These are phyloP conservation scores for Holotrichia oblita DNA, from an alignment of 1,140 invertebrate species.

Conservation along the genomic window DNA sequence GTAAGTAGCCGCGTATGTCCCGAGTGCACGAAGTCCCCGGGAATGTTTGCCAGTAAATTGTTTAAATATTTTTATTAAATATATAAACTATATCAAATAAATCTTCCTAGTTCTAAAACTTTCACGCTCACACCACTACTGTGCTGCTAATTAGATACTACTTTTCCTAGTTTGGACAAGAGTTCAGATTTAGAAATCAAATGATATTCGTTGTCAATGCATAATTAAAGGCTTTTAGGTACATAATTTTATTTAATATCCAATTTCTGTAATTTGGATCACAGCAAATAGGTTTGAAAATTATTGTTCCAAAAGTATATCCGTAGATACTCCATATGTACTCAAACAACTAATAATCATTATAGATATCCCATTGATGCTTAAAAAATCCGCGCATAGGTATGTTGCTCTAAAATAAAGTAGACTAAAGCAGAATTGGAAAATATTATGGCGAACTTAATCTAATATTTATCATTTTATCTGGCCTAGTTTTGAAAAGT, in stretches of 20 bases:
- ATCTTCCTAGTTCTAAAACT: constrained; percentile 54
- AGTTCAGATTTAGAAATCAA: neutral
- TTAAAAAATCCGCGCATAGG: too few species aligned
- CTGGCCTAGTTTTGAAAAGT: too few species aligned
- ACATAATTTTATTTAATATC: constrained; percentile 1
- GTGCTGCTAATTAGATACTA: constrained; percentile 46
- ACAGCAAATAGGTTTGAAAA: too few species aligned
- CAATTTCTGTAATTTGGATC: neutral
- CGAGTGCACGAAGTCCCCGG: constrained; percentile 51
- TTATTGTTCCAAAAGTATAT: too few species aligned
- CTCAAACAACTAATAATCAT: too few species aligned
- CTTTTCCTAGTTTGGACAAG: constrained; percentile 6
- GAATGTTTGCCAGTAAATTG: constrained; percentile 58
- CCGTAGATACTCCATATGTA: too few species aligned
- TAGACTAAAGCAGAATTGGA: too few species aligned
- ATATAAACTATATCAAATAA: constrained; percentile 60
- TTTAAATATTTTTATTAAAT: constrained; percentile 43
- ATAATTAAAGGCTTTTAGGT: constrained; percentile 10
- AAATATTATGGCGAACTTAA: too few species aligned
- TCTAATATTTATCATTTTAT: too few species aligned
- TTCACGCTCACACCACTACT: constrained; percentile 50
- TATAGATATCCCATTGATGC: too few species aligned
- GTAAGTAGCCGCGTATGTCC: constrained; percentile 43
- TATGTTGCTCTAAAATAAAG: too few species aligned
- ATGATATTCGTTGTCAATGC: constrained; percentile 15